Base-by-base conservation (phyloP, 2,113 vertebrate genomes). In the Choloepus hoffmanni region DNA sequence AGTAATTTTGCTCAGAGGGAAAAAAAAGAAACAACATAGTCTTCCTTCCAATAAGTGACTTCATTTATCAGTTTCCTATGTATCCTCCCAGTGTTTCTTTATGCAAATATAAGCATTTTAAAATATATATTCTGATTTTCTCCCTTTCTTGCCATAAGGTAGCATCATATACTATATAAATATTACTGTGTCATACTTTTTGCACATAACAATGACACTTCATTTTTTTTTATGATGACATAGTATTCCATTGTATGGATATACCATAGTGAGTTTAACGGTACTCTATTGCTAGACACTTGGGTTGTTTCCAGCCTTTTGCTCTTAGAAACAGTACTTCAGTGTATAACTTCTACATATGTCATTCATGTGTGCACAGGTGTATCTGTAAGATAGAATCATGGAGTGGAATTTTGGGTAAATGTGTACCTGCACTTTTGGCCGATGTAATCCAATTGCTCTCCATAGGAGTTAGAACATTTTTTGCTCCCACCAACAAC, bases 211-310 rank as follows among this genome's bases (percentile, higher is more conserved):
- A 70, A 93, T 33, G 53, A 63, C 53, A 85, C 26, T n/a, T 76
- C 53, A 81, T 90, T 90, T 30, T 65, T 96, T 82, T 93, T 81
- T 48, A n/a, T 21, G 43, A 40, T 93, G 60, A 28, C 19, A 40
- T 60, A 72, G 7, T 88, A 68, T 83, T 83, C 14, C 40, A 63
- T 48, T 86, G 16, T 86, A 36, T 73, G 33, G 13, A 65, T 24
- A 24, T 28, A 65, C 40, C 48, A 65, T 8, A 3, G 26, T 60
- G 58, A 84, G 21, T 85, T 86, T 78, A 87, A 86, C 55, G 70
- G 33, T 86, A 62, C 40, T 58, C 26, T 86, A 89, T 30, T 55
- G 19, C 30, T 84, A 48, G 33, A 40, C 18, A 53, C 30, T 19
- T 21, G 62, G 15, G 21, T 89, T 89, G 28, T 60, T 58, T 18